Conservation (phyloP, 2,888 invertebrate species). For the Idaea dimidiata region DNA sequence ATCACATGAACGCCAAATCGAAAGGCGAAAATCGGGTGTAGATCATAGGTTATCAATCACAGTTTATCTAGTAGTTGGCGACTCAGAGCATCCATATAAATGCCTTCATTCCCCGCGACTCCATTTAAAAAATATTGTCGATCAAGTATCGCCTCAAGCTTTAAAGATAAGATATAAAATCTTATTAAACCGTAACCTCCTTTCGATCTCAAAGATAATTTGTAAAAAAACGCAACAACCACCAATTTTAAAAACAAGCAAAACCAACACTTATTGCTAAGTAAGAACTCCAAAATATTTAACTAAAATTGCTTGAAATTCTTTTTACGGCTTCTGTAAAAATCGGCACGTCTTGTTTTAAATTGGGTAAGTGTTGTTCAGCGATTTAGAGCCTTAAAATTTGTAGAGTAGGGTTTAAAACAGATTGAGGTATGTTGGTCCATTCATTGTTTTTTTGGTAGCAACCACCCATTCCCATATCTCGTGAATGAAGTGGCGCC, state of each 20-base stretch:
- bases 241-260: slow-evolving; percentile 16
- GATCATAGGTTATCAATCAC: too few relatives aligned
- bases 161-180: slow-evolving; percentile 27
- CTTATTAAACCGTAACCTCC: slow-evolving; percentile 46
- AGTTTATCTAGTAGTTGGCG: too few relatives aligned
- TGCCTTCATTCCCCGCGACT: too few relatives aligned
- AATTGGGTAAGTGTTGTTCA: slow-evolving; percentile 3
- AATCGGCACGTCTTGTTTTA: slow-evolving; percentile 7
- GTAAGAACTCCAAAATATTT: slow-evolving; percentile 28
- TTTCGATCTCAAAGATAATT: slow-evolving; percentile 28
- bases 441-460: slow-evolving; percentile 44
- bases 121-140: background rate
- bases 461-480: slow-evolving; percentile 50
- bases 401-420: background rate
- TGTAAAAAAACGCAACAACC: slow-evolving; percentile 26
- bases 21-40: too few relatives aligned
- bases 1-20: too few relatives aligned
- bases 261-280: slow-evolving; percentile 31
- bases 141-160: background rate
- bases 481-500: slow-evolving; percentile 62
- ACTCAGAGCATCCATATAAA: too few relatives aligned
- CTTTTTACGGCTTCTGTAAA: slow-evolving; percentile 39
- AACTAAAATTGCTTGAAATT: slow-evolving; percentile 44
- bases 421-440: slow-evolving; percentile 7
- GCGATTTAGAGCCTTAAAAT: slow-evolving; percentile 6